Percentiles rank a stretch among this genome's conserved stretches.
phyloP scores from a whole-genome alignment of 2,888 invertebrate genomes.

The Ophion ellenae region DNA sequence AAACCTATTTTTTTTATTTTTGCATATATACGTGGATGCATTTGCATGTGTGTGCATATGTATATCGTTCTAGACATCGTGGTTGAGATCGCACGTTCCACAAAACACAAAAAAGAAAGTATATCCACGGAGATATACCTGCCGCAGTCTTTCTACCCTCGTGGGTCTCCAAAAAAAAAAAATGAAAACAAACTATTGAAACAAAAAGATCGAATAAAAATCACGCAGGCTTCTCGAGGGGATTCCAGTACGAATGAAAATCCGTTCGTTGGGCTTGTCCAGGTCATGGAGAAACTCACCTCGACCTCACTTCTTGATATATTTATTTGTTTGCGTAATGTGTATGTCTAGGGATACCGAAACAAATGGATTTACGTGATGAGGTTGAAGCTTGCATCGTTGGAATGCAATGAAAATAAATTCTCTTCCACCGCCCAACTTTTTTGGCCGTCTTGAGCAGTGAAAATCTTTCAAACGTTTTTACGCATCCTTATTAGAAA shows the following conservation, averaged over 20 bases:
- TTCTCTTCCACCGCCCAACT: no score
- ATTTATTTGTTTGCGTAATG: slow-evolving; percentile 35
- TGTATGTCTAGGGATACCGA: background rate
- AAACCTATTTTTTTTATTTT: slow-evolving; percentile 29
- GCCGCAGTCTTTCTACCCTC: slow-evolving; percentile 32
- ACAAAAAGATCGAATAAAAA: background rate
- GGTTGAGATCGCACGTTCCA: slow-evolving; percentile 58
- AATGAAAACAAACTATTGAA: background rate
- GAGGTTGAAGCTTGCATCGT: no score
- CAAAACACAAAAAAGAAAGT: slow-evolving; percentile 33
- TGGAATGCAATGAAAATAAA: no score
- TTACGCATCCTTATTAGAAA: no score
- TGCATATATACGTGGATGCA: slow-evolving; percentile 23
- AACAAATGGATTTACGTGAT: no score
- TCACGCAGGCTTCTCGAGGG: slow-evolving; percentile 19
- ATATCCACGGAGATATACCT: slow-evolving; percentile 32
- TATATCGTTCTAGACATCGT: slow-evolving; percentile 43
- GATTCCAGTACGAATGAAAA: slow-evolving; percentile 36
- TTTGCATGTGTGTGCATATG: slow-evolving; percentile 16
- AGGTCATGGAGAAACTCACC: slow-evolving; percentile 56
- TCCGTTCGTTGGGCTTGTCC: slow-evolving; percentile 30
- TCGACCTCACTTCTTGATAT: slow-evolving; percentile 39
- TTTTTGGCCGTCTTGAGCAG: no score
- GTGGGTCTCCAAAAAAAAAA: slow-evolving; percentile 15
- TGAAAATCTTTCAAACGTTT: no score